Evolutionary conservation across 2,888 invertebrate genomes (phyloP), one percentile per base, ranked within the genome.

Genomic region (Pheosia tremula): DNA sequence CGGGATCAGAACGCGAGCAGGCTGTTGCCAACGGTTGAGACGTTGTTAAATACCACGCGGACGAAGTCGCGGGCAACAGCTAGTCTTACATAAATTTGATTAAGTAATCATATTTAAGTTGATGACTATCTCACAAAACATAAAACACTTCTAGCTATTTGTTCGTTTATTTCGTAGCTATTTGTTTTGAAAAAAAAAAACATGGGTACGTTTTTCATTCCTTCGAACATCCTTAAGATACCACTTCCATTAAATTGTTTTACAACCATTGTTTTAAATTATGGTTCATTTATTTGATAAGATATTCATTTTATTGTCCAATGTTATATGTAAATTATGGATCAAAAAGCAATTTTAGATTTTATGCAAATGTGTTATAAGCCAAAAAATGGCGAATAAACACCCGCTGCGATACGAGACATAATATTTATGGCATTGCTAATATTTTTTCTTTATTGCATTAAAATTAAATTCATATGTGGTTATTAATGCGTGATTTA

Each of bases 281-380:
- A 54, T 59, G 38, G 38, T 50, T 54, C 45, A 61, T 63, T 58
- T 59, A 63, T 64, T 61, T 60, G 38, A 60, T 59, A 60, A 58
- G 45, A n/a, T 63, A 58, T 56, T 56, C 56, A 62, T 53, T 77
- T 63, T 66, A 67, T 64, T 68, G 8, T 62, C 57, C 49, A 64
- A 67, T 61, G 59, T 57, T 57, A 59, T 55, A 41, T 65, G 57
- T 62, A 69, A 72, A 60, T 71, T 72, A 66, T 67, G 68, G 57
- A 65, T 58, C 55, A 66, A 70, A 68, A 65, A 60, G 45, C 61
- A 45, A 63, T 60, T 71, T 73, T 73, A 70, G 77, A 74, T 79
- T 82, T 82, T 82, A 85, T 85, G 83, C 78, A 80, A 83, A 84
- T 81, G 65, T 72, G 57, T 66, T 70, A 74, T 73, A 81, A 80